phyloP scores from a whole-genome alignment of 2,113 vertebrate genomes.

The Phocoena sinus region DNA sequence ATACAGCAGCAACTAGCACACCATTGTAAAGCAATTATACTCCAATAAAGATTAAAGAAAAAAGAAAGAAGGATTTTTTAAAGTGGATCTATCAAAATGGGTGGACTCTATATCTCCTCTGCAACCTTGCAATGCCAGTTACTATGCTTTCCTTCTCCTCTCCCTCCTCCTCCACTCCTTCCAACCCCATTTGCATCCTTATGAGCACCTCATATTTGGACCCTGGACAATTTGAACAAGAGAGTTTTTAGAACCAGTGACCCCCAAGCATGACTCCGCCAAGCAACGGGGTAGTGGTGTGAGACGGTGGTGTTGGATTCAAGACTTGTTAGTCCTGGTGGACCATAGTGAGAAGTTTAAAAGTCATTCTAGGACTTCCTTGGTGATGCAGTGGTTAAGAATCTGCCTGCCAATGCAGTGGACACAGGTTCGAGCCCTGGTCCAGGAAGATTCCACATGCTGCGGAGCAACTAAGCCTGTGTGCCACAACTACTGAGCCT shows the following conservation, averaged over 20 bases:
- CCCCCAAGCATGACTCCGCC: background rate
- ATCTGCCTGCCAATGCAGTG: too few species aligned
- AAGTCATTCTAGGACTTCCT: background rate
- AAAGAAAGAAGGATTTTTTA: background rate
- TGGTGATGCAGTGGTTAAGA: too few species aligned
- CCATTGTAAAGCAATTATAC: too few species aligned
- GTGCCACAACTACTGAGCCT: too few species aligned
- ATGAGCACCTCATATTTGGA: background rate
- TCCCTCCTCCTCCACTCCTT: background rate
- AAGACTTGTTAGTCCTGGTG: background rate
- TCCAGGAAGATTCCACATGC: too few species aligned
- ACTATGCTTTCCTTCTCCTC: background rate
- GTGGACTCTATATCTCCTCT: background rate
- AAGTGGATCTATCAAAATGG: background rate
- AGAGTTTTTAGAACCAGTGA: background rate
- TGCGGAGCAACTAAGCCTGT: fast-evolving
- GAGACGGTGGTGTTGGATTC: background rate
- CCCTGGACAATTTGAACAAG: background rate
- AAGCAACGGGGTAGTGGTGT: background rate
- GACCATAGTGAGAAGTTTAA: background rate
- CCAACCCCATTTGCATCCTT: too few species aligned
- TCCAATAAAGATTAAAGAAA: too few species aligned
- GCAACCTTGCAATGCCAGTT: background rate
- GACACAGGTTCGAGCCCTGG: too few species aligned
- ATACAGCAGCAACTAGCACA: too few species aligned